These are phyloP conservation scores for Melanotaenia nigrans DNA, from an alignment of 2,797 vertebrate genomes.

Conservation along the genomic window DNA sequence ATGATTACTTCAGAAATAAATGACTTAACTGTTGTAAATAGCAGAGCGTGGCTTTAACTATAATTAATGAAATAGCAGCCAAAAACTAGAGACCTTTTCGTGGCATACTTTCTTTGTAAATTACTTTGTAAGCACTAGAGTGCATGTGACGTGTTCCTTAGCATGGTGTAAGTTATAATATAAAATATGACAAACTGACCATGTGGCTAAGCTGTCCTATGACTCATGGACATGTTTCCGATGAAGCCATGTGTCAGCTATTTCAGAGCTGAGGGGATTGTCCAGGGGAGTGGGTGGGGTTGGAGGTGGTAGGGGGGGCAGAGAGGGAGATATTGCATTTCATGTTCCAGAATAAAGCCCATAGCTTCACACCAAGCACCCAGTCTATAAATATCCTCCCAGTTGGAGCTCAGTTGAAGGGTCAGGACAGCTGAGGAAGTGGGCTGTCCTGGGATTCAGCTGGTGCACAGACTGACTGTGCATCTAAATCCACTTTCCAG, in stretches of 20 bases:
- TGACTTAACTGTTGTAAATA: no score
- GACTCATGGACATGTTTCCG: slow-evolving; percentile 66
- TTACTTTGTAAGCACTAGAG: no score
- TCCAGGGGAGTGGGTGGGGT: slow-evolving; percentile 29
- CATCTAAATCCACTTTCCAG: slow-evolving; percentile 63
- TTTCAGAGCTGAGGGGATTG: slow-evolving; percentile 57
- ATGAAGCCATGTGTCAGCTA: slow-evolving; percentile 84
- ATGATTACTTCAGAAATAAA: no score
- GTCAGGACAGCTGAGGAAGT: slow-evolving; percentile 85
- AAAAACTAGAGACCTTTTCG: no score
- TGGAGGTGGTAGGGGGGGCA: slow-evolving; percentile 33
- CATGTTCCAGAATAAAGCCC: slow-evolving; percentile 84
- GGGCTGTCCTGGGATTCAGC: slow-evolving; percentile 65
- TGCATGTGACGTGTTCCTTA: neutral
- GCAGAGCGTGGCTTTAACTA: no score
- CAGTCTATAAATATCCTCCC: slow-evolving; percentile 87
- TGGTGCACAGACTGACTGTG: slow-evolving; percentile 48
- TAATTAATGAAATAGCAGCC: no score
- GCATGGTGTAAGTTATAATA: neutral
- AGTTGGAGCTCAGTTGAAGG: slow-evolving; percentile 81
- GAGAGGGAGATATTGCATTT: slow-evolving; percentile 81
- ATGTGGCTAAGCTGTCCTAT: slow-evolving; percentile 35
- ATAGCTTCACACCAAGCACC: slow-evolving; percentile 68
- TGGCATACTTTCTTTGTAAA: no score
- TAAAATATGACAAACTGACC: slow-evolving; percentile 8